These are phyloP conservation scores for Drosophila hydei DNA, from an alignment of 1,140 invertebrate species.

Conservation along the genomic window DNA sequence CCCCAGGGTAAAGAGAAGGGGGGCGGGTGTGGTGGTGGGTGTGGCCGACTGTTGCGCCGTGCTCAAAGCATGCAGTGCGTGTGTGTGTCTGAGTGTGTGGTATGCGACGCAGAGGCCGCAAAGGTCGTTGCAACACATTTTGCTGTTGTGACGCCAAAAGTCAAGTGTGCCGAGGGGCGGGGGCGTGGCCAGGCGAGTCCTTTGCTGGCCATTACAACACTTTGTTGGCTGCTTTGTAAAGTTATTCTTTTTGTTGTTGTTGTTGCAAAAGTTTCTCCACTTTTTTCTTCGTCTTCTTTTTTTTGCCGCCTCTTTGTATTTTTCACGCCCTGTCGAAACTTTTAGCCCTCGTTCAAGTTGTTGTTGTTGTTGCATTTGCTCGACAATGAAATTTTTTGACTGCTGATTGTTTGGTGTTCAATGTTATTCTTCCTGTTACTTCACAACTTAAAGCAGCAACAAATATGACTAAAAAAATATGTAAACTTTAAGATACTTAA, in stretches of 20 bases:
- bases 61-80: slow-evolving; percentile 32
- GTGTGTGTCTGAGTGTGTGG: slow-evolving; percentile 39
- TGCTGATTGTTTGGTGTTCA: slow-evolving; percentile 76
- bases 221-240: slow-evolving; percentile 76
- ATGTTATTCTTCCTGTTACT: slow-evolving; percentile 68
- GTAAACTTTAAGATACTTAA: slow-evolving; percentile 17
- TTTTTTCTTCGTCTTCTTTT: slow-evolving; percentile 12
- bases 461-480: not conserved
- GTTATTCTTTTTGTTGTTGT: slow-evolving; percentile 29
- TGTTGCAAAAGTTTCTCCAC: slow-evolving; percentile 43
- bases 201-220: slow-evolving; percentile 73
- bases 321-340: slow-evolving; percentile 74
- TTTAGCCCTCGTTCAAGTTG: slow-evolving; percentile 28
- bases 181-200: slow-evolving; percentile 7
- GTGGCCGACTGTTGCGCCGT: slow-evolving; percentile 64
- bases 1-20: slow-evolving; percentile 4
- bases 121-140: slow-evolving; percentile 79
- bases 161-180: slow-evolving; percentile 39
- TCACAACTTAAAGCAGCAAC: slow-evolving; percentile 52
- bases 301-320: slow-evolving; percentile 57
- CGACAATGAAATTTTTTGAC: slow-evolving; percentile 74
- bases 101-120: slow-evolving; percentile 58
- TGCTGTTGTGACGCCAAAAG: slow-evolving; percentile 63
- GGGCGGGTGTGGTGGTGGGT: too few species aligned
- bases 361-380: slow-evolving; percentile 44